Percentiles rank a stretch among this genome's conserved stretches.
phyloP scores from a whole-genome alignment of 2,888 invertebrate species.

The Thymelicus acteon region DNA sequence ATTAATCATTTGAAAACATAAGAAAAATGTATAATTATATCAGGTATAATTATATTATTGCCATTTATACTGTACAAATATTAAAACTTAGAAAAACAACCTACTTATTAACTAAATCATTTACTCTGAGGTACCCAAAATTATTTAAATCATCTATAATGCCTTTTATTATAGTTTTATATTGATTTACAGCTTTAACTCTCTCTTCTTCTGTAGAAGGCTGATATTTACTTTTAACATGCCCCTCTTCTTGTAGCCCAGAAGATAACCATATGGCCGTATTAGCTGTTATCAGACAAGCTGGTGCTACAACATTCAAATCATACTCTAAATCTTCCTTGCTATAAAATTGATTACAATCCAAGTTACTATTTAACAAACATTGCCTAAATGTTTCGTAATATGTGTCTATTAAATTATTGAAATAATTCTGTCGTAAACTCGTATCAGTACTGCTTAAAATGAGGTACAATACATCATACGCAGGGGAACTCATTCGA shows the following conservation, averaged over 20 bases:
- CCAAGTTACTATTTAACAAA: conserved; percentile 50
- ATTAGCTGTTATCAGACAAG: conserved; percentile 70
- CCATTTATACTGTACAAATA: background rate
- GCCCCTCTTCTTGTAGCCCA: conserved; percentile 74
- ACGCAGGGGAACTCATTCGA: conserved; percentile 67
- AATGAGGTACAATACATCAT: conserved; percentile 69
- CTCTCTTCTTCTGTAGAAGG: conserved; percentile 58
- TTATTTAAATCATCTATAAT: conserved; percentile 66
- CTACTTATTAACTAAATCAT: background rate
- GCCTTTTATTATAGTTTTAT: conserved; percentile 57
- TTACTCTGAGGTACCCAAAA: conserved; percentile 56
- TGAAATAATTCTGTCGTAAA: conserved; percentile 55
- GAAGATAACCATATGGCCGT: conserved; percentile 71
- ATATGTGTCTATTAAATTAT: conserved; percentile 60
- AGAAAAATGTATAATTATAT: too few species aligned
- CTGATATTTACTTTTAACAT: conserved; percentile 67
- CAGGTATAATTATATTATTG: too few species aligned
- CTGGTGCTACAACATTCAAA: conserved; percentile 63
- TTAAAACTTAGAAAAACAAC: background rate
- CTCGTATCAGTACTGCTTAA: conserved; percentile 61
- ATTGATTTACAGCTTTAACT: conserved; percentile 54
- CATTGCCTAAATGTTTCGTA: conserved; percentile 57
- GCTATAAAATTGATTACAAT: conserved; percentile 55
- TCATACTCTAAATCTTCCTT: conserved; percentile 61
- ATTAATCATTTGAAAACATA: too few species aligned